phyloP scores from a whole-genome alignment of 2,888 invertebrate species.

The Agonopterix heracliana region DNA sequence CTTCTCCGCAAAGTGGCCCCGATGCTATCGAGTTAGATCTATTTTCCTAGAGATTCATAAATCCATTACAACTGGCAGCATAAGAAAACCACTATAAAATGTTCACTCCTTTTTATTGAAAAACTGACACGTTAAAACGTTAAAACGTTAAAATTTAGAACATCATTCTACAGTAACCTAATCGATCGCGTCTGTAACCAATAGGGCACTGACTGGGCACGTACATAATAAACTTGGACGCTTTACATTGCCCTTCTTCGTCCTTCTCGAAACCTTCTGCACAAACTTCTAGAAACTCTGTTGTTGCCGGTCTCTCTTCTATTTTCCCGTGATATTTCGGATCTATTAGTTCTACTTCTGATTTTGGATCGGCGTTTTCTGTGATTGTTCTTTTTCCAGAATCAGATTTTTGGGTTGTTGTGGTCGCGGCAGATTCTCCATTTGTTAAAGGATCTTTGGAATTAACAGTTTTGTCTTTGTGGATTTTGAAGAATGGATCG shows the following conservation, averaged over 20 bases:
- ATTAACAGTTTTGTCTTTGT: neutral
- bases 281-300: constrained; percentile 22
- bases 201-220: constrained; percentile 54
- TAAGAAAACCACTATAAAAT: no score
- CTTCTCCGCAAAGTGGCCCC: no score
- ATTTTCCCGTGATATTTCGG: constrained; percentile 43
- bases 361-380: constrained; percentile 28
- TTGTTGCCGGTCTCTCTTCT: neutral
- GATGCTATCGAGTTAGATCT: no score
- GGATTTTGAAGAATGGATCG: constrained; percentile 24
- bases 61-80: no score
- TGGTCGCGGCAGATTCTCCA: neutral
- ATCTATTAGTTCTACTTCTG: constrained; percentile 54
- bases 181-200: constrained; percentile 48
- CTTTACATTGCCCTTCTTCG: constrained; percentile 35
- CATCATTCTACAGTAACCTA: constrained; percentile 44
- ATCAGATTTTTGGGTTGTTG: neutral
- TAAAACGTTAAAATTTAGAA: constrained; percentile 23
- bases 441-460: neutral
- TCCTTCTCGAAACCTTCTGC: constrained; percentile 34
- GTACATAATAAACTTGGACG: constrained; percentile 45
- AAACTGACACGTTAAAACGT: no score
- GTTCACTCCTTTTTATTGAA: no score
- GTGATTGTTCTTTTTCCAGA: no score
- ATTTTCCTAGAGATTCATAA: no score